Percentiles rank a stretch among this genome's conserved stretches.
Evolutionary conservation across 2,888 invertebrate species (phyloP).

Genomic region (Polietes domitor): DNA sequence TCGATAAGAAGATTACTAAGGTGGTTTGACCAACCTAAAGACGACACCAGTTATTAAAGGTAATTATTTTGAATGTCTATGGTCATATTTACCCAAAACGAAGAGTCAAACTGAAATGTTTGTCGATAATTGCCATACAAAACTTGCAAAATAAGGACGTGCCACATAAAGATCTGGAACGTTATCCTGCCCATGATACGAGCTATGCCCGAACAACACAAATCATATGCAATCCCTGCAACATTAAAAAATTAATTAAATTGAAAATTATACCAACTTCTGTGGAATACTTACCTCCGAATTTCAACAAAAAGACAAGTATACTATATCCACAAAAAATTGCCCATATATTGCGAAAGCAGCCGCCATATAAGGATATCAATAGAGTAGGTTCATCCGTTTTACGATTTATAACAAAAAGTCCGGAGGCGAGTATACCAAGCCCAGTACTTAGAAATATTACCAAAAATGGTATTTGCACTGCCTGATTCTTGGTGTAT

Average conservation of each 20-base stretch:
- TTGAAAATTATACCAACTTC: neutral
- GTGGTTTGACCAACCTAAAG: conserved; percentile 68
- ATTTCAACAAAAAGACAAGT: conserved; percentile 73
- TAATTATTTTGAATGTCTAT: neutral
- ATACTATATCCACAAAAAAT: conserved; percentile 75
- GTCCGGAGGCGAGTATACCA: conserved; percentile 72
- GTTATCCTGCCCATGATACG: conserved; percentile 74
- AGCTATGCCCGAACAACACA: conserved; percentile 72
- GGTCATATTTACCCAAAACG: neutral
- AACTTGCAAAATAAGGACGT: conserved; percentile 71
- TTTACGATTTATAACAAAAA: conserved; percentile 75
- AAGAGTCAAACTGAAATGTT: neutral
- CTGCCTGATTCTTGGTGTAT: conserved; percentile 66
- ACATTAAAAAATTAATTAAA: conserved; percentile 11
- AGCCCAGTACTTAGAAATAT: conserved; percentile 63
- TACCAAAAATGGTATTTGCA: conserved; percentile 67
- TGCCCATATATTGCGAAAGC: conserved; percentile 79
- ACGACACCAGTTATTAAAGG: neutral
- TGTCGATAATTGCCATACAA: conserved; percentile 46
- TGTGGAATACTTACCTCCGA: conserved; percentile 74
- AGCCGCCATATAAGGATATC: conserved; percentile 79
- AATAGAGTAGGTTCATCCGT: conserved; percentile 76
- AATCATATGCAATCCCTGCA: conserved; percentile 72
- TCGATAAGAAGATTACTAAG: conserved; percentile 70
- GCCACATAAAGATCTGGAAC: conserved; percentile 76